Conservation (phyloP, 2,797 vertebrate species). For the Pagetopsis macropterus region DNA sequence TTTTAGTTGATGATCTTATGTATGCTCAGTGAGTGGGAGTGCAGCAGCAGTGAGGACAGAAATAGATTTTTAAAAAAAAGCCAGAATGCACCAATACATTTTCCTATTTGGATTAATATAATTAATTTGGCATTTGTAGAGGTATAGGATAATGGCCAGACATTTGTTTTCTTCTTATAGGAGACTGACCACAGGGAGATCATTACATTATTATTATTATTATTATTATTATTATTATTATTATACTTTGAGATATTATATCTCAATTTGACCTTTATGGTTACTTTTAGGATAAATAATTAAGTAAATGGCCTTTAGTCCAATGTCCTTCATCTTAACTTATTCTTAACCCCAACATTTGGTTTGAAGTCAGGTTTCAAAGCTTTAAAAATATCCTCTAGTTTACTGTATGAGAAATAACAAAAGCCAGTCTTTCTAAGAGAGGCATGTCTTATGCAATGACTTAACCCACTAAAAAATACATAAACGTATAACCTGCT, state of each 20-base stretch:
- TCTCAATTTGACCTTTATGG: too few relatives aligned
- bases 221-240: too few relatives aligned
- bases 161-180: not conserved
- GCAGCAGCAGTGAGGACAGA: not conserved
- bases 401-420: not conserved
- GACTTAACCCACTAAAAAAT: not conserved
- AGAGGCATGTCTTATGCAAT: not conserved
- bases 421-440: not conserved
- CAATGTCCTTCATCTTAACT: too few relatives aligned
- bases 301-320: not conserved
- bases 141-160: not conserved
- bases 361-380: not conserved
- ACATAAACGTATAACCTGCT: not conserved
- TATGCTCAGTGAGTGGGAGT: not conserved
- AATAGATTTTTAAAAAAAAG: not conserved
- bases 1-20: slow-evolving; percentile 36
- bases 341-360: not conserved
- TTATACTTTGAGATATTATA: too few relatives aligned
- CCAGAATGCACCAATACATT: not conserved
- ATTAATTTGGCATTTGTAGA: not conserved
- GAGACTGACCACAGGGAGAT: not conserved
- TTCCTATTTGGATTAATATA: not conserved
- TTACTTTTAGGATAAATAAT: too few relatives aligned
- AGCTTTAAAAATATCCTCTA: not conserved
- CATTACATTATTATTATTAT: not conserved